Evolutionary conservation across 2,888 invertebrate genomes (phyloP).

Genomic region (Caradrina kadenii): DNA sequence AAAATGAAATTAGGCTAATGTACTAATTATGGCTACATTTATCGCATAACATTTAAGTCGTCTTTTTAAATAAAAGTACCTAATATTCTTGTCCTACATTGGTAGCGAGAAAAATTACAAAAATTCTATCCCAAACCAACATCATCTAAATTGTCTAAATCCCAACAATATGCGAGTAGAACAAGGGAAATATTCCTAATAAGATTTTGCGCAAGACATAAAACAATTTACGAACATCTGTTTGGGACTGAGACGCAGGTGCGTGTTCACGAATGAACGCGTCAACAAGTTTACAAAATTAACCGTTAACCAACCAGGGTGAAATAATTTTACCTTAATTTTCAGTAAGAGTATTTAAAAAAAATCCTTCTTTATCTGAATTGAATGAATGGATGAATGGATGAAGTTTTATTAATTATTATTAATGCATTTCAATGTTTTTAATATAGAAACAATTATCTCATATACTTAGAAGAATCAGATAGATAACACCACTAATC

Average conservation of each 20-base stretch:
- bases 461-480: no score
- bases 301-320: conserved; percentile 39
- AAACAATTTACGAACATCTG: conserved; percentile 61
- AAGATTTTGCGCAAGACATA: conserved; percentile 50
- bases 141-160: conserved; percentile 29
- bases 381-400: neutral
- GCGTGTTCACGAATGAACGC: conserved; percentile 55
- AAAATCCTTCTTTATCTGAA: neutral
- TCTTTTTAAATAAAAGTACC: no score
- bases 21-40: no score
- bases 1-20: no score
- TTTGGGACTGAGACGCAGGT: conserved; percentile 51
- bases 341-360: neutral
- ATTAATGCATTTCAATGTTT: no score
- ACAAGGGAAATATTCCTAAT: conserved; percentile 50
- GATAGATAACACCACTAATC: no score
- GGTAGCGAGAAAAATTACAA: neutral
- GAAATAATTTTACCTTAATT: conserved; percentile 46
- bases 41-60: no score
- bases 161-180: conserved; percentile 21
- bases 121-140: neutral
- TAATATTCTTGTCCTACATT: neutral
- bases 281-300: conserved; percentile 56
- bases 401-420: no score
- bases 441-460: no score